These are phyloP conservation scores for Dysidea cf. avara DNA, from an alignment of 37 sponge, comb jelly and placozoan species.

Conservation along the genomic window DNA sequence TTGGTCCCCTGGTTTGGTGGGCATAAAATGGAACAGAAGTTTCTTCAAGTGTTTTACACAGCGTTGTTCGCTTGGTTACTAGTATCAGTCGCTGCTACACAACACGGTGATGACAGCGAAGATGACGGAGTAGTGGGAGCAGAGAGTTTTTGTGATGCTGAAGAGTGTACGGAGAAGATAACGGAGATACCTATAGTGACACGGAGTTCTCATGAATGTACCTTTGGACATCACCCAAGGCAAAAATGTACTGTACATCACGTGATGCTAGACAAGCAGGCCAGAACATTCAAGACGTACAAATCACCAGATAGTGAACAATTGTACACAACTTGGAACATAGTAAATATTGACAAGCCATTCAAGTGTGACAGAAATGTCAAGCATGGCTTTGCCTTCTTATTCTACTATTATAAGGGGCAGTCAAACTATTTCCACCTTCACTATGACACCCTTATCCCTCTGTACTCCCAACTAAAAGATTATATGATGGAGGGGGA, in stretches of 20 bases:
- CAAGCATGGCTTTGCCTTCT: slow-evolving; percentile 5
- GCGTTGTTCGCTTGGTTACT: too few relatives aligned
- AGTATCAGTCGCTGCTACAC: too few relatives aligned
- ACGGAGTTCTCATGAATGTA: slow-evolving; percentile 3
- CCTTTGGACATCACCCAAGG: slow-evolving; percentile 8
- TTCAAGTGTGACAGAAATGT: not conserved
- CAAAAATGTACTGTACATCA: not conserved
- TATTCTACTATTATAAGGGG: slow-evolving; percentile 20
- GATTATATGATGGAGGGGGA: not conserved
- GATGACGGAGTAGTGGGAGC: too few relatives aligned
- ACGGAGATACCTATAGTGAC: not conserved
- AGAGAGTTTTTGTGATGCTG: too few relatives aligned
- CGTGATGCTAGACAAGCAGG: not conserved
- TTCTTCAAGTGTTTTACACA: too few relatives aligned
- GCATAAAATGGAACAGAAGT: too few relatives aligned
- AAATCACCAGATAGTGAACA: not conserved
- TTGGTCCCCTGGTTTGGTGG: too few relatives aligned
- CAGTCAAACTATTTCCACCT: slow-evolving; percentile 25
- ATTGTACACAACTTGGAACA: not conserved
- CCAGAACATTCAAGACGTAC: not conserved
- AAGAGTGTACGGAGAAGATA: too few relatives aligned
- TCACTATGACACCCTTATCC: slow-evolving; percentile 25
- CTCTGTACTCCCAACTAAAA: not conserved
- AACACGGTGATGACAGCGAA: too few relatives aligned
- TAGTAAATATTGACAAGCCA: not conserved